Evolutionary conservation across 2,888 invertebrate species (phyloP).

Genomic region (Leucoma salicis): DNA sequence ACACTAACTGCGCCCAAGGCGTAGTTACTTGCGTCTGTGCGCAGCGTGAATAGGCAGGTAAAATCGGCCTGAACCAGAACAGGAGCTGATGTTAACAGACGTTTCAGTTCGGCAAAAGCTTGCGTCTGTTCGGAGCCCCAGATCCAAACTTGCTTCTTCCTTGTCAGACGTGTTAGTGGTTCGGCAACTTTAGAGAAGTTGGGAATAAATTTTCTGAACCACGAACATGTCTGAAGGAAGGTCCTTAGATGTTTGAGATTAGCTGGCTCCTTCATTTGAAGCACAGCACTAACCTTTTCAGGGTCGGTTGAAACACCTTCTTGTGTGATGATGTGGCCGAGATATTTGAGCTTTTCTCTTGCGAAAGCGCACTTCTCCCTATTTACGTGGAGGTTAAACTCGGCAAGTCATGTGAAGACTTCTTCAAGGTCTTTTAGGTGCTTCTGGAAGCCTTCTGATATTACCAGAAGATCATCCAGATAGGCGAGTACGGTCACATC

Average conservation of each 20-base stretch:
- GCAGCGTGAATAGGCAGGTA: too few species aligned
- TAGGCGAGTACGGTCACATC: not conserved
- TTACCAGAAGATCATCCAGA: not conserved
- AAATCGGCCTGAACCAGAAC: too few species aligned
- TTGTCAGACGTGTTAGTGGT: slow-evolving; percentile 19
- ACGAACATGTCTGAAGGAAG: too few species aligned
- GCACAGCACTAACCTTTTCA: slow-evolving; percentile 8
- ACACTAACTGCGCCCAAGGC: too few species aligned
- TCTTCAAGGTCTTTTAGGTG: not conserved
- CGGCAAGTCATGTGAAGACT: not conserved
- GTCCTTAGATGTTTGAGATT: too few species aligned
- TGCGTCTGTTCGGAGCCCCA: slow-evolving; percentile 21
- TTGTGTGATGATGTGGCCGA: not conserved
- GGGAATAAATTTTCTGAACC: too few species aligned
- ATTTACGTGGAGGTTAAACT: not conserved
- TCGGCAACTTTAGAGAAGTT: too few species aligned
- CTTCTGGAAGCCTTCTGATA: not conserved
- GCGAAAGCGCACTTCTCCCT: not conserved
- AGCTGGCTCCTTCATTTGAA: too few species aligned
- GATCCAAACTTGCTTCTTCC: slow-evolving; percentile 14
- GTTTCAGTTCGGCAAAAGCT: too few species aligned
- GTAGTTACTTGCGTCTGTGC: too few species aligned
- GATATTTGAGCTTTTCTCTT: not conserved
- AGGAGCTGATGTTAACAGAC: too few species aligned
- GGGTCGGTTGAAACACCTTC: not conserved